These are phyloP conservation scores for Albula glossodonta DNA, from an alignment of 2,113 vertebrate species.

Conservation along the genomic window DNA sequence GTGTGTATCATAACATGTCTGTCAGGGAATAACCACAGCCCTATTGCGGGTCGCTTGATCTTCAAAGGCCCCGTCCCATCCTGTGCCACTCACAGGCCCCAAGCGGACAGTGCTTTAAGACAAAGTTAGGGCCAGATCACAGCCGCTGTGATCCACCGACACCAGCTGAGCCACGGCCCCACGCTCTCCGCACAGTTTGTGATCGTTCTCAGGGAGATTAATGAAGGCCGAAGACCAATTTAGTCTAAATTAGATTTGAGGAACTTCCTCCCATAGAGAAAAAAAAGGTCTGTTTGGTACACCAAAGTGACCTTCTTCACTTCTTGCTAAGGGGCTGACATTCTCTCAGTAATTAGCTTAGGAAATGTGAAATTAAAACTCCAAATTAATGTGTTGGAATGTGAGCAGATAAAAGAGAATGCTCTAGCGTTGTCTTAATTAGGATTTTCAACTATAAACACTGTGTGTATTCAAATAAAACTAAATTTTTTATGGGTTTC, in stretches of 20 bases:
- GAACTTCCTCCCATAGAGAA: background rate
- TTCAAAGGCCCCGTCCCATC: background rate
- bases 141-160: background rate
- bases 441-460: background rate
- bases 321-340: background rate
- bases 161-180: background rate
- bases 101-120: too few relatives aligned
- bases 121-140: background rate
- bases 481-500: background rate
- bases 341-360: background rate
- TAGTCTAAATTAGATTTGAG: background rate
- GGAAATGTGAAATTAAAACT: background rate
- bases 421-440: background rate
- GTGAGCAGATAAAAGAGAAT: background rate
- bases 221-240: background rate
- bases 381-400: background rate
- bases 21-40: background rate
- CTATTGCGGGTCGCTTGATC: background rate
- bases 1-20: too few relatives aligned
- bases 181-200: background rate
- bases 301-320: background rate
- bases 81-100: background rate
- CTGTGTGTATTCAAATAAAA: background rate
- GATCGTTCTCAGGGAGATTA: constrained; percentile 3
- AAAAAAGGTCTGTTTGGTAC: background rate